A percentile compares a stretch with the other conserved stretches of the same genome.
Evolutionary conservation across 2,113 vertebrate genomes (phyloP).

Genomic region (Bufo gargarizans): DNA sequence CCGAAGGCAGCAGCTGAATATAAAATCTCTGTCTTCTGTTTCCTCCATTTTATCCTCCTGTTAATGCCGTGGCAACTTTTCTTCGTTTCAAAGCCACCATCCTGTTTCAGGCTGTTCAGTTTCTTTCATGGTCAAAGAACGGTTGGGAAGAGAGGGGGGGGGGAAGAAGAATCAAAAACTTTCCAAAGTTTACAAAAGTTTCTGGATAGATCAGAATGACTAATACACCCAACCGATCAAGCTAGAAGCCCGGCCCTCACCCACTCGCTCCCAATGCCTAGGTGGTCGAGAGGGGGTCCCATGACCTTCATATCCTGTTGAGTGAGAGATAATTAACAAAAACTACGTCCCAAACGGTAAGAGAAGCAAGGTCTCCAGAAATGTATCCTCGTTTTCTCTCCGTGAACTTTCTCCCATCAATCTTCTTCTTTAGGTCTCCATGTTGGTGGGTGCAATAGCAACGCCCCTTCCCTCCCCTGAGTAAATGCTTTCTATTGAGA

Average conservation of each 20-base stretch:
- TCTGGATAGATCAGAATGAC: neutral
- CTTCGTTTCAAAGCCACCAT: conserved; percentile 58
- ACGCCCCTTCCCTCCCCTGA: conserved; percentile 83
- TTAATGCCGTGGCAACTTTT: conserved; percentile 76
- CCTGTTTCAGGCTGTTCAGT: conserved; percentile 54
- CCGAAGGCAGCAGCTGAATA: conserved; percentile 88
- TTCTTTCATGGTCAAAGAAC: neutral
- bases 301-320: conserved; percentile 95
- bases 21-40: conserved; percentile 69
- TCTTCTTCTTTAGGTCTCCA: conserved; percentile 91
- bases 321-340: conserved; percentile 99
- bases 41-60: conserved; percentile 79
- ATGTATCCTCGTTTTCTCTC: conserved; percentile 91
- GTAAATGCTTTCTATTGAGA: conserved; percentile 80
- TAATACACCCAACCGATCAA: neutral
- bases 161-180: neutral
- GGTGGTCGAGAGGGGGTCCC: conserved; percentile 91
- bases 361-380: conserved; percentile 85
- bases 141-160: neutral
- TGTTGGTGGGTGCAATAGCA: conserved; percentile 83
- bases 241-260: neutral
- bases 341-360: conserved; percentile 79
- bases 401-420: conserved; percentile 96
- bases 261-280: conserved; percentile 80
- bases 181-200: neutral